Percentiles rank a stretch among this genome's conserved stretches.
Evolutionary conservation across 2,888 invertebrate genomes (phyloP).

Genomic region (Microplitis deprimator): DNA sequence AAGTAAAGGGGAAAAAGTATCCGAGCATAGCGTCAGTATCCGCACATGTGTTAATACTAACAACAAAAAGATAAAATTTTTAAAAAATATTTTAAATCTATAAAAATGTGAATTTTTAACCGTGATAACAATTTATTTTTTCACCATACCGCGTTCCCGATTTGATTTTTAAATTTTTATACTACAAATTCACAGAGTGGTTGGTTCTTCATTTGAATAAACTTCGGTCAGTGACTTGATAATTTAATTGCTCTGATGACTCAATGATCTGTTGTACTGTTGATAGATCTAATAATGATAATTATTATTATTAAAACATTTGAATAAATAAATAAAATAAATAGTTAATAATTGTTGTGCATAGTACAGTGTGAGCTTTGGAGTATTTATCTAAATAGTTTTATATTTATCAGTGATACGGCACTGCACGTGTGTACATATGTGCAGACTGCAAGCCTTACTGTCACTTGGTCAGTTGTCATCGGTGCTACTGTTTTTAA

Average conservation of each 20-base stretch:
- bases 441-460: conserved; percentile 1
- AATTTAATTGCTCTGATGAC: no score
- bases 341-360: no score
- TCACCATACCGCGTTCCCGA: no score
- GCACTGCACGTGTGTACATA: conserved; percentile 23
- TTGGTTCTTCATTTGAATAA: no score
- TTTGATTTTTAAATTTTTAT: no score
- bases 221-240: no score
- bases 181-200: no score
- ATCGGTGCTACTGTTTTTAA: conserved; percentile 8
- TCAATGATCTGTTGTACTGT: no score
- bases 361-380: neutral
- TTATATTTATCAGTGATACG: conserved; percentile 13
- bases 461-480: conserved; percentile 26
- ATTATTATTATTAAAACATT: no score
- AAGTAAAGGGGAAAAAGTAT: conserved; percentile 25
- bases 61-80: neutral
- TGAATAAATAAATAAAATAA: no score
- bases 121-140: no score
- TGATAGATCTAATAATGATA: no score
- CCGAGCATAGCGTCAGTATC: conserved; percentile 15
- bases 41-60: conserved; percentile 12
- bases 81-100: neutral
- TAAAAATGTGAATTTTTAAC: neutral
- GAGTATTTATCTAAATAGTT: neutral